phyloP scores from a whole-genome alignment of 37 sponge, comb jelly and placozoan species.

The Cliona cf. orientalis region DNA sequence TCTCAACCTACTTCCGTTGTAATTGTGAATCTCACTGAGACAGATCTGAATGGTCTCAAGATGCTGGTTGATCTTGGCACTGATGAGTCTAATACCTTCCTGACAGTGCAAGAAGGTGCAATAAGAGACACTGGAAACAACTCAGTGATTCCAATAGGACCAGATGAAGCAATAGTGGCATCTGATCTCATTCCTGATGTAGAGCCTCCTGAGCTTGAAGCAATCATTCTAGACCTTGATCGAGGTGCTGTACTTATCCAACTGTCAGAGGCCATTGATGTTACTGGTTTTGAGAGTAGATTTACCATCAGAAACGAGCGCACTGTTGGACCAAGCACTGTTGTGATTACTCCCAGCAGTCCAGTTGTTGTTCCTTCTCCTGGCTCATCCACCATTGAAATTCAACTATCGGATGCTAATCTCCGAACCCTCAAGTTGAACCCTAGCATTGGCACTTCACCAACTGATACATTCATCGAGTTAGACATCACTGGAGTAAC shows the following conservation, averaged over 20 bases:
- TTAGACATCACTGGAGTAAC: constrained; percentile 44
- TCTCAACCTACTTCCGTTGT: constrained; percentile 35
- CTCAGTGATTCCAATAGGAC: constrained; percentile 67
- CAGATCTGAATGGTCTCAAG: constrained; percentile 76
- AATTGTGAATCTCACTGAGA: constrained; percentile 29
- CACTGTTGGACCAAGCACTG: background rate
- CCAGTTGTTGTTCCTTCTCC: constrained; percentile 30
- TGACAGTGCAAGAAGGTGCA: constrained; percentile 64
- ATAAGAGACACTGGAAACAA: constrained; percentile 82
- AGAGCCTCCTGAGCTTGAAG: constrained; percentile 55
- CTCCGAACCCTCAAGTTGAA: constrained; percentile 53
- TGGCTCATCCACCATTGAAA: constrained; percentile 66
- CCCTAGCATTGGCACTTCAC: constrained; percentile 46
- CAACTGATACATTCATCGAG: constrained; percentile 44
- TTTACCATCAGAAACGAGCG: constrained; percentile 37
- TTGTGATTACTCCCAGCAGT: background rate
- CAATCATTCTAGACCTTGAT: constrained; percentile 69
- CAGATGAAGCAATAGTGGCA: constrained; percentile 59
- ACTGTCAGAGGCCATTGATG: constrained; percentile 76
- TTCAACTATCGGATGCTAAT: constrained; percentile 57
- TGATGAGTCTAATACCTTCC: constrained; percentile 60
- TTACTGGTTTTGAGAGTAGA: constrained; percentile 42
- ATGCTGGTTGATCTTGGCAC: constrained; percentile 66
- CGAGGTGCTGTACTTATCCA: constrained; percentile 65
- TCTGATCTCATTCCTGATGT: constrained; percentile 66